Base-by-base conservation (phyloP, 1,140 invertebrate genomes). In the Rhopalosiphum maidis region DNA sequence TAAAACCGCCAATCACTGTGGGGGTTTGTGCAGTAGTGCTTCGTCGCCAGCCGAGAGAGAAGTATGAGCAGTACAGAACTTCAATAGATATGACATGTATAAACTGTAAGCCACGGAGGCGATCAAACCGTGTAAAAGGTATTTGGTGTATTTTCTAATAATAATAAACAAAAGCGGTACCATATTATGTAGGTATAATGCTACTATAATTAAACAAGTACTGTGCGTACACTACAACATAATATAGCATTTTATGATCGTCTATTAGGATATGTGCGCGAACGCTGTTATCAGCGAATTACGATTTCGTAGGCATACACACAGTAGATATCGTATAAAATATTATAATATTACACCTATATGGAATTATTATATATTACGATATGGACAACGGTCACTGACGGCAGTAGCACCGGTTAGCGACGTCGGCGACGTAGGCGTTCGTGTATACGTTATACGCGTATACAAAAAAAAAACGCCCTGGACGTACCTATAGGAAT, bases 211-310 rank as follows among this genome's bases (percentile, higher is more conserved):
- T n/a, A n/a, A n/a, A 30, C 22, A 83, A 46, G 11, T 87, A 48
- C n/a, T 87, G 2, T 48, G 4, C 6, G 22, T 35, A 41, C 55
- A 60, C 25, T 30, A 60, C 25, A 60, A 3, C 30, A 21, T 51
- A 1, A 60, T 60, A 60, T 68, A 25, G 9, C 0, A 46, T 41
- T 2, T 41, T 11, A 46, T 46, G 46, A 46, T 55, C 15, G 30
- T 68, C 30, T 68, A 68, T 68, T 30, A 68, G 25, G 30, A 68
- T 68, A 68, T n/a, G 60, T 86, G 30, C 54, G 48, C 48, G 8
- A 55, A 90, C 89, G 89, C 68, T 60, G 68, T 60, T 90, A 60
- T 90, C 89, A 4, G 89, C 89, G 7, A 90, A 37, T 90, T 90
- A 90, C 89, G 25, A 60, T 37, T 90, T 37, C 23, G 37, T 15